Conservation (phyloP, 2,888 invertebrate genomes). For the Ceramica pisi region DNA sequence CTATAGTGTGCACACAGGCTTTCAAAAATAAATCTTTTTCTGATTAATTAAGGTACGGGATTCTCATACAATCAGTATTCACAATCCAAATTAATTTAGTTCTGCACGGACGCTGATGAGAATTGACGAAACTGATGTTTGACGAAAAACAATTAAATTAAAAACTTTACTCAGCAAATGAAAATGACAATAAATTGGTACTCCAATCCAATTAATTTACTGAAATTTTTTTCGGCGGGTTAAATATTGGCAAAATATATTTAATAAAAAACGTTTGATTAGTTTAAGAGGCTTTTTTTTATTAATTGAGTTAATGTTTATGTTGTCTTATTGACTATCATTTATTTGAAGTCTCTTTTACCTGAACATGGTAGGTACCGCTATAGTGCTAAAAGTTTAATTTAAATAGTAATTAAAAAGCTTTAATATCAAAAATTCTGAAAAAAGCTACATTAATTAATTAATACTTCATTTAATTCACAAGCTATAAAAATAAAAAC, state of each 20-base stretch:
- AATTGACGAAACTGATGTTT: conserved; percentile 10
- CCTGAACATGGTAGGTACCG: too few relatives aligned
- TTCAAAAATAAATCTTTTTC: too few relatives aligned
- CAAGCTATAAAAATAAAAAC: too few relatives aligned
- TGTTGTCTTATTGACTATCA: not conserved
- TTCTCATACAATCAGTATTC: not conserved
- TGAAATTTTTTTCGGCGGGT: not conserved
- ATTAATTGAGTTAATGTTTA: not conserved
- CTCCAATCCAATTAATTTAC: not conserved
- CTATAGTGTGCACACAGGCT: too few relatives aligned
- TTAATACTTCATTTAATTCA: too few relatives aligned
- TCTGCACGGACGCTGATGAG: conserved; percentile 1
- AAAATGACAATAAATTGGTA: conserved; percentile 4
- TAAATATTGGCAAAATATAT: not conserved
- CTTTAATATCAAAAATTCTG: too few relatives aligned
- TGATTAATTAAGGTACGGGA: too few relatives aligned
- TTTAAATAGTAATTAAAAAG: too few relatives aligned
- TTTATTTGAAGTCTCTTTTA: too few relatives aligned
- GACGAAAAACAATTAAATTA: conserved; percentile 5
- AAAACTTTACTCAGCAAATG: conserved; percentile 6
- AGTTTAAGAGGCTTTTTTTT: not conserved
- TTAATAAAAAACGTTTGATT: not conserved
- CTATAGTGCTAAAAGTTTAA: too few relatives aligned
- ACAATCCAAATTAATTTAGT: conserved; percentile 9
- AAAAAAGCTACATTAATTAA: too few relatives aligned